These are phyloP conservation scores for Maniola jurtina DNA, from an alignment of 1,140 invertebrate species.

Conservation along the genomic window DNA sequence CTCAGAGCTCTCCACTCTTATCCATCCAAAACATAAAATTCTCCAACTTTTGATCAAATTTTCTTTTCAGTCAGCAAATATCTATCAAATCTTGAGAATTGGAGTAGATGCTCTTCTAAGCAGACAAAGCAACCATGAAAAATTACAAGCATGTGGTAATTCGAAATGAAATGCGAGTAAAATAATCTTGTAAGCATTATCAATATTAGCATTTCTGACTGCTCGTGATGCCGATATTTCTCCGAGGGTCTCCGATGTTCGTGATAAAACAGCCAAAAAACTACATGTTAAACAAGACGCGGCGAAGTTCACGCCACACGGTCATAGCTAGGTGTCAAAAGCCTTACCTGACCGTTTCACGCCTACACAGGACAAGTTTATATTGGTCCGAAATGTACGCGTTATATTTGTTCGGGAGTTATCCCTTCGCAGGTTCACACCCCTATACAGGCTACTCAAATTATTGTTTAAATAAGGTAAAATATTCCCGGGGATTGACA, in stretches of 20 bases:
- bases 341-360: constrained; percentile 71
- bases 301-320: constrained; percentile 65
- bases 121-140: background rate
- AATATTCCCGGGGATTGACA: constrained; percentile 49
- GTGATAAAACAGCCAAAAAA: constrained; percentile 59
- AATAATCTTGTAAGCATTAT: background rate
- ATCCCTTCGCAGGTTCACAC: constrained; percentile 57
- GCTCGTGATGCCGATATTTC: constrained; percentile 28
- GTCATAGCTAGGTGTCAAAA: constrained; percentile 73
- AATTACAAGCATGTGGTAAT: background rate
- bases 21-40: no score
- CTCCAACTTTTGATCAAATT: no score
- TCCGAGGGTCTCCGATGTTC: constrained; percentile 30
- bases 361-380: constrained; percentile 59
- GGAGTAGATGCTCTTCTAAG: no score
- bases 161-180: background rate
- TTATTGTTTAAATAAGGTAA: constrained; percentile 60
- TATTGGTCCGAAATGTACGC: constrained; percentile 56
- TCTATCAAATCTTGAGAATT: no score
- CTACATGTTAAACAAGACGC: constrained; percentile 62
- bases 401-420: constrained; percentile 69
- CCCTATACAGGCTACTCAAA: constrained; percentile 66
- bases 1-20: no score
- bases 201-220: constrained; percentile 7
- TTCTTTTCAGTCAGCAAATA: no score